Base-by-base conservation (phyloP, 2,888 invertebrate species). In the Stenchaetothrips biformis region DNA sequence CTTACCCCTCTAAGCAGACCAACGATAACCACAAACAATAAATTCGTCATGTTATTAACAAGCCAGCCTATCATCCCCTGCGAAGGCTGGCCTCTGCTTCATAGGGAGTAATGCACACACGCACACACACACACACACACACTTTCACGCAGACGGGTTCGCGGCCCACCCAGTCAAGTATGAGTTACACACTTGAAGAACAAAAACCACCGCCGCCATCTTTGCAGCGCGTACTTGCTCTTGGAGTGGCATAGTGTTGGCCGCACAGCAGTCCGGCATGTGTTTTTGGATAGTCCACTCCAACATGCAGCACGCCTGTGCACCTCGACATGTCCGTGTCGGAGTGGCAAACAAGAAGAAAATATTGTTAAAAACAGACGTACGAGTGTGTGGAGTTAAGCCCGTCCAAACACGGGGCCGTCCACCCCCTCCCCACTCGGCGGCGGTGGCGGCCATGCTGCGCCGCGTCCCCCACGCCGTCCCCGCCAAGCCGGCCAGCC, bases 41-140 rank as follows among this genome's bases (percentile, higher is more conserved):
- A 74, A 74, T 74, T 74, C 67, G 67, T 74, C 67, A 74, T 74
- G 67, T 74, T 74, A 74, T 74, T 74, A 74, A 74, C 67, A 74
- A 74, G 67, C 37, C 1, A 37, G 37, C 37, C 4, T n/a, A n/a
- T 37, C 37, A 37, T 74, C 59, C 59, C 18, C 13, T 13, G 59
- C 18, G 13, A 18, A 59, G 16, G 59, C 59, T 59, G 59, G 53
- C 13, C 53, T 9, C 53, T 9, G 13, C 9, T 9, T 53, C 53
- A n/a, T n/a, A 53, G 16, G 6, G 53, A 53, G 53, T 53, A 16
- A 53, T 37, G 37, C 37, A 37, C 37, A 37, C 37, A 37, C 37
- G 4, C 37, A 37, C 37, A 37, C 37, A 37, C 37, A 37, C 37
- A 37, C 37, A 37, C 37, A 37, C 37, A 37, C 37, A 37, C 37